Evolutionary conservation across 2,797 vertebrate species (phyloP).

Genomic region (Austrolebias charrua): DNA sequence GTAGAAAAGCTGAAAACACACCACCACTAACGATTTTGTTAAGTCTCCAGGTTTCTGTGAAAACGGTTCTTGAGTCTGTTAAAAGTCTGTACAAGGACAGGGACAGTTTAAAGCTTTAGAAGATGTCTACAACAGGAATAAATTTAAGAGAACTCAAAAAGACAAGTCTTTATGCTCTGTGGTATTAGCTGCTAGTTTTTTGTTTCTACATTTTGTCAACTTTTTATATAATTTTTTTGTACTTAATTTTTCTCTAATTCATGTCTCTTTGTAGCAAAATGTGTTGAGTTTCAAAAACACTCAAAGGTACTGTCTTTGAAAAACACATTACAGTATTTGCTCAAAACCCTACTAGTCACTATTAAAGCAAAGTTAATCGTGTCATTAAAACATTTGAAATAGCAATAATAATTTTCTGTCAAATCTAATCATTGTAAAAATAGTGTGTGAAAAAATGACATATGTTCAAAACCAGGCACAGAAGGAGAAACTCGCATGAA

Average conservation of each 20-base stretch:
- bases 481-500: slow-evolving; percentile 52
- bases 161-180: slow-evolving; percentile 67
- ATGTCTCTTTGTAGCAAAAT: slow-evolving; percentile 37
- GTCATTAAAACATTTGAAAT: slow-evolving; percentile 43
- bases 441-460: slow-evolving; percentile 21
- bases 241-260: slow-evolving; percentile 36
- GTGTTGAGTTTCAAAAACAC: slow-evolving; percentile 20
- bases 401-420: slow-evolving; percentile 16
- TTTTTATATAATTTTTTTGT: slow-evolving; percentile 30
- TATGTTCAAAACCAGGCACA: slow-evolving; percentile 43
- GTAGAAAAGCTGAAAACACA: too few relatives aligned
- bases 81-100: slow-evolving; percentile 24
- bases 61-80: slow-evolving; percentile 11
- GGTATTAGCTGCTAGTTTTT: slow-evolving; percentile 69
- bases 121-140: slow-evolving; percentile 35
- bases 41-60: not conserved
- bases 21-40: too few relatives aligned
- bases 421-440: slow-evolving; percentile 56
- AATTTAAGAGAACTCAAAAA: slow-evolving; percentile 31
- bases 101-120: slow-evolving; percentile 74
- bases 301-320: slow-evolving; percentile 21
- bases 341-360: slow-evolving; percentile 57
- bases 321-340: slow-evolving; percentile 31
- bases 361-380: slow-evolving; percentile 38
- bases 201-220: slow-evolving; percentile 50